These are phyloP conservation scores for Dasypus novemcinctus DNA, from an alignment of 2,113 vertebrate genomes.

Conservation along the genomic window DNA sequence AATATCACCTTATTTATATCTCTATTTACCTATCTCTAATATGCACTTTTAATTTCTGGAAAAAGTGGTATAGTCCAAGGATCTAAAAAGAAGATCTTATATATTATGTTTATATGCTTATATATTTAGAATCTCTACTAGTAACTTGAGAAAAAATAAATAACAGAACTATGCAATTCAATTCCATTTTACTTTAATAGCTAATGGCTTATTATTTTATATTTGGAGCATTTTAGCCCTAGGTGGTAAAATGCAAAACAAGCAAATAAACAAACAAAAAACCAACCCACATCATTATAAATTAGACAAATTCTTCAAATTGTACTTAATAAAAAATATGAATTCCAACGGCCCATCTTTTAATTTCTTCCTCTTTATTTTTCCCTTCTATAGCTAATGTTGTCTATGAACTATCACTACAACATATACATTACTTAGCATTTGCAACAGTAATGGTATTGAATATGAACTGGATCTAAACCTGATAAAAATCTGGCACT, in stretches of 20 bases:
- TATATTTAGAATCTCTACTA: background rate
- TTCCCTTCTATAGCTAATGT: background rate
- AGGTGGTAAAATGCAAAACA: too few species aligned
- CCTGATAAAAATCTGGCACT: background rate
- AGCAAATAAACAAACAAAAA: too few species aligned
- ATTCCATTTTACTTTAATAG: constrained; percentile 6
- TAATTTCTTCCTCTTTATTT: constrained; percentile 7
- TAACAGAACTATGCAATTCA: background rate
- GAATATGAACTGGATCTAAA: background rate
- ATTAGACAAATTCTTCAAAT: constrained; percentile 9
- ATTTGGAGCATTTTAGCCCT: background rate
- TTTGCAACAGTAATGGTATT: background rate
- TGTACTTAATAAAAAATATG: background rate
- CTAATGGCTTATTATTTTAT: background rate
- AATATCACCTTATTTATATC: background rate
- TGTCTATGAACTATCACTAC: background rate
- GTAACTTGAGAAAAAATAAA: background rate
- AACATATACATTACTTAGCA: background rate
- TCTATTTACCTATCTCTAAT: background rate
- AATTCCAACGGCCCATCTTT: constrained; percentile 8
- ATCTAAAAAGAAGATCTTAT: background rate
- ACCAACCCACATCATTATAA: background rate
- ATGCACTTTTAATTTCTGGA: background rate
- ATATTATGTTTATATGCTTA: background rate
- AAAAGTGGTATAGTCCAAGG: background rate